Percentiles rank a stretch among this genome's conserved stretches.
These are phyloP conservation scores for Empidonax alnorum DNA, from an alignment of 2,113 vertebrate species.

Conservation along the genomic window DNA sequence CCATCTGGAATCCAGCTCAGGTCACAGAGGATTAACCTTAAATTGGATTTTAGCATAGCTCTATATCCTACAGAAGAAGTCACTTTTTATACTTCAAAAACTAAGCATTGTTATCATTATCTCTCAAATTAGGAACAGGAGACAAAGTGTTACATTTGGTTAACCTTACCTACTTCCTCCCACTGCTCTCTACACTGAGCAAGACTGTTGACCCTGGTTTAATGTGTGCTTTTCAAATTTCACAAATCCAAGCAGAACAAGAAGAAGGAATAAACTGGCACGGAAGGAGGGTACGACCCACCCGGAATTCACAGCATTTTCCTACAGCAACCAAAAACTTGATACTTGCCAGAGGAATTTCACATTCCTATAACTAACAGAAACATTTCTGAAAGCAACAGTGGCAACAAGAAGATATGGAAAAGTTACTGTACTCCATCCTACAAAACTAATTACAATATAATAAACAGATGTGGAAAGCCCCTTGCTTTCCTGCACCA, in stretches of 20 bases:
- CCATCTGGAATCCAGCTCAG: constrained; percentile 34
- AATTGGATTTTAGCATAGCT: background rate
- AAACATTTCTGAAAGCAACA: background rate
- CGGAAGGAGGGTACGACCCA: background rate
- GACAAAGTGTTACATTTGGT: background rate
- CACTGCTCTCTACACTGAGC: background rate
- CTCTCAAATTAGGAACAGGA: background rate
- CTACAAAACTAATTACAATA: background rate
- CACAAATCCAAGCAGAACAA: background rate
- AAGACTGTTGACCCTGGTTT: background rate
- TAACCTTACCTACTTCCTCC: background rate
- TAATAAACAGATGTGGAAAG: background rate
- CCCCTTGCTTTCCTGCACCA: background rate
- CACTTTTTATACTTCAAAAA: background rate
- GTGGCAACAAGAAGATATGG: accelerated
- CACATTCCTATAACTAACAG: background rate
- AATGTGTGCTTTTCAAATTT: background rate
- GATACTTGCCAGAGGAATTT: background rate
- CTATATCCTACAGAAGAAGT: background rate
- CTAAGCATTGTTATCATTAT: background rate
- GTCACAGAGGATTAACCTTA: constrained; percentile 9
- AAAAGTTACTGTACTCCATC: background rate
- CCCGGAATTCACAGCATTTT: background rate
- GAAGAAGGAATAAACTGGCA: background rate
- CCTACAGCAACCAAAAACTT: background rate